Percentiles rank a stretch among this genome's conserved stretches.
phyloP scores from a whole-genome alignment of 2,797 vertebrate species.

The Brachyrhaphis roseni region DNA sequence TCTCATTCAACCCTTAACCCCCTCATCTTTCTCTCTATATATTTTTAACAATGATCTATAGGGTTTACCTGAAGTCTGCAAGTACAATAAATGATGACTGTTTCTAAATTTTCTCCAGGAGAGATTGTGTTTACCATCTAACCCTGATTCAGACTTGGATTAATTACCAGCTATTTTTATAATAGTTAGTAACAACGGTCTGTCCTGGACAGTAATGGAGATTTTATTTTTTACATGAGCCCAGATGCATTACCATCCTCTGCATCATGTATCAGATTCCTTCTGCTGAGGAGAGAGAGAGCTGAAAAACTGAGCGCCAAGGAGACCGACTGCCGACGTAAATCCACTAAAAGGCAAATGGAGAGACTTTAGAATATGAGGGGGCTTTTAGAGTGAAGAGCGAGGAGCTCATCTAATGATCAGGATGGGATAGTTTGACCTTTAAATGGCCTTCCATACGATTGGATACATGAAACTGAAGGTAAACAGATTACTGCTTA shows the following conservation, averaged over 20 bases:
- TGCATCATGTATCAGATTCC: conserved; percentile 68
- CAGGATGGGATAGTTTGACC: background rate
- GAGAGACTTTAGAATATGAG: conserved; percentile 49
- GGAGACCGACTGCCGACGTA: conserved; percentile 34
- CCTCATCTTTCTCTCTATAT: background rate
- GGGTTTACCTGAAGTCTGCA: conserved; percentile 20
- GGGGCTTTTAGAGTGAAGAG: conserved; percentile 15
- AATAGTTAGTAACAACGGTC: conserved; percentile 60
- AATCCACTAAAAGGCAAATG: conserved; percentile 53
- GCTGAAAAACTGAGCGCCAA: conserved; percentile 47
- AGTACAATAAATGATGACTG: conserved; percentile 10
- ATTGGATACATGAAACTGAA: conserved; percentile 11
- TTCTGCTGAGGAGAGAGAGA: conserved; percentile 21
- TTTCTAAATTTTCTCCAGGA: conserved; percentile 42
- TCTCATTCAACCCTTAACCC: conserved; percentile 25
- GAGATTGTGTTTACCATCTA: conserved; percentile 39
- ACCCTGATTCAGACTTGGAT: conserved; percentile 47
- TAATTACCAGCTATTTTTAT: conserved; percentile 54
- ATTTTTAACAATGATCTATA: conserved; percentile 21
- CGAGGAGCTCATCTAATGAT: conserved; percentile 40
- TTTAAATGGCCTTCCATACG: conserved; percentile 18
- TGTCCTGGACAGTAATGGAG: conserved; percentile 50
- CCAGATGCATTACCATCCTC: conserved; percentile 54
- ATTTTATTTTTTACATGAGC: conserved; percentile 77
- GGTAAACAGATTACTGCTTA: conserved; percentile 16